phyloP scores from a whole-genome alignment of 1,140 invertebrate genomes.

The Pinna nobilis region DNA sequence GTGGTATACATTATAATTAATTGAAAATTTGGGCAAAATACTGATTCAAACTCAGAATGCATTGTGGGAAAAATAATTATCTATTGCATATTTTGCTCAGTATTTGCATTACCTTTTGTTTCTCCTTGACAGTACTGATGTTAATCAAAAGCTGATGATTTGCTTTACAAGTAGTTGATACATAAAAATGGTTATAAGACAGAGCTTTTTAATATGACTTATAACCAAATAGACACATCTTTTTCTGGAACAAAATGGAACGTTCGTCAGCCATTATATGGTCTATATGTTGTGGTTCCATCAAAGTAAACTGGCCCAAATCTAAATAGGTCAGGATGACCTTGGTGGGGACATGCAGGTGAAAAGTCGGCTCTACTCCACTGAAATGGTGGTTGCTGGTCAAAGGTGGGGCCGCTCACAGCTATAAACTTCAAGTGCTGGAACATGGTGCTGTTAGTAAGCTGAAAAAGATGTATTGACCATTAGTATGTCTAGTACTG shows the following conservation, averaged over 20 bases:
- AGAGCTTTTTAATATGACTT: too few relatives aligned
- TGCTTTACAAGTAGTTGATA: too few relatives aligned
- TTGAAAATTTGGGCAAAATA: too few relatives aligned
- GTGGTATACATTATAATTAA: too few relatives aligned
- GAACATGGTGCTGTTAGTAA: constrained; percentile 74
- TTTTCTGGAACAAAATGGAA: background rate
- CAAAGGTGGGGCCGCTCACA: constrained; percentile 79
- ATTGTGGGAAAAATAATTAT: too few relatives aligned
- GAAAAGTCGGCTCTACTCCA: constrained; percentile 83
- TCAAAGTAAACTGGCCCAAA: constrained; percentile 78
- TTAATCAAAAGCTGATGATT: too few relatives aligned
- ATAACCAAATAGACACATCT: background rate
- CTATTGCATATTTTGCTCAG: too few relatives aligned
- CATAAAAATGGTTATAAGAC: too few relatives aligned
- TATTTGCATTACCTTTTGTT: too few relatives aligned
- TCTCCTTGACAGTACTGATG: too few relatives aligned
- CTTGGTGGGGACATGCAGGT: constrained; percentile 80
- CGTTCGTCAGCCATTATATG: background rate
- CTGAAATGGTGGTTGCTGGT: constrained; percentile 81
- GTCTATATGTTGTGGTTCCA: constrained; percentile 42
- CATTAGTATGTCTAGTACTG: background rate
- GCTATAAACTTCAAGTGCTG: constrained; percentile 77
- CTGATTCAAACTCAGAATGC: too few relatives aligned
- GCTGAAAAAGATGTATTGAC: constrained; percentile 56
- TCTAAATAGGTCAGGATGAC: constrained; percentile 86